Evolutionary conservation across 2,888 invertebrate genomes (phyloP), one percentile per base, ranked within the genome.

Genomic region (Limnephilus marmoratus): DNA sequence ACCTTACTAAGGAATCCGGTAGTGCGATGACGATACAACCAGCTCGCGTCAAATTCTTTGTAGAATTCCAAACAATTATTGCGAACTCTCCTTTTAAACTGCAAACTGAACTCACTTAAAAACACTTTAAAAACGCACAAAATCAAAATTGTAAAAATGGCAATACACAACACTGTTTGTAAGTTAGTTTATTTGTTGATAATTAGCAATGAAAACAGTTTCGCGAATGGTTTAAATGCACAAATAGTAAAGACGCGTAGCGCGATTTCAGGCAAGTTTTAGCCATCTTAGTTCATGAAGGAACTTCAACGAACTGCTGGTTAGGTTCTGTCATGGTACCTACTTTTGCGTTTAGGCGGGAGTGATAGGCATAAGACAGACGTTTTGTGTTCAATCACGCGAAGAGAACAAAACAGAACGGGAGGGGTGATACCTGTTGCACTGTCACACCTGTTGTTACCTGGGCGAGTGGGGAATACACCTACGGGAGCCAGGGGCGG

Each of bases 391-490:
- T 68, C 68, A 68, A 68, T 68, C 68, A 68, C 68, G 34, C 31
- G 82, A 24, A 83, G 82, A 83, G n/a, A 68, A 24, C 68, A 24
- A 82, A n/a, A 24, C 9, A 68, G 68, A 68, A 68, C 68, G 68
- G n/a, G 68, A 68, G 34, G 18, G 34, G 18, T 31, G 31, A 34
- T 34, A 83, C 83, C 83, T 83, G 83, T 83, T 83, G 83, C 83
- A 37, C 83, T 83, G 83, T 83, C 83, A 7, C 83, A 83, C 83
- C 83, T 83, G 83, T 37, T 34, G 34, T 82, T 82, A 68, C 68
- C 68, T 68, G 68, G 68, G 68, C n/a, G 68, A n/a, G 24, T 68
- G 68, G n/a, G 24, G 68, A 68, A 68, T 68, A 68, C 68, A 68
- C 68, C 24, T 68, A 68, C 68, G 68, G 24, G 24, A n/a, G n/a